Evolutionary conservation across 2,888 invertebrate species (phyloP), one percentile per base, ranked within the genome.

Genomic region (Apotomis betuletana): DNA sequence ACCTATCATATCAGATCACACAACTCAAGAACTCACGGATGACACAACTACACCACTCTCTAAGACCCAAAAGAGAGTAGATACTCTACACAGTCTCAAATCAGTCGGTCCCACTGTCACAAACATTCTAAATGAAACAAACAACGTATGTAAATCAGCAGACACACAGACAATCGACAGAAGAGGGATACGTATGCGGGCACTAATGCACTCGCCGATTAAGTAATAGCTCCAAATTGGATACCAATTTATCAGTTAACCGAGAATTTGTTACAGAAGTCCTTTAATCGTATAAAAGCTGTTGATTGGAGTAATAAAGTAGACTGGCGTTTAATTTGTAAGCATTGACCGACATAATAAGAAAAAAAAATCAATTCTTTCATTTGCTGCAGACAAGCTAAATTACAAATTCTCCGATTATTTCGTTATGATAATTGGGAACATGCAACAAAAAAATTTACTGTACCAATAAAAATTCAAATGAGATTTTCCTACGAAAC

Each of bases 121-220:
- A 46, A 65, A 57, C 57, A 65, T 10, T 10, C 46, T 10, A 60
- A 55, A 55, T 13, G n/a, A 65, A 46, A 3, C 44, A 58, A 58
- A 58, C 54, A 60, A 38, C 15, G 60, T 87, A 90, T 88, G 89
- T 88, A 89, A 87, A 89, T 89, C 84, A 84, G 82, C 81, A 81
- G 80, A 52, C 49, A 51, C 51, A 67, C 68, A 68, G 67, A 72
- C 72, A 85, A 88, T 85, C 85, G 82, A 83, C 82, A 76, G 76
- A 79, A 90, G 90, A 89, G 90, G 90, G 91, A 89, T 87, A 87
- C 83, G 81, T 81, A 90, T 90, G 91, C 91, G 92, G 91, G 55
- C 81, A 79, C 84, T 86, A 87, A 89, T 86, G 85, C 83, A 80
- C 80, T 81, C 78, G 78, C 78, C 85, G 87, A 90, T 90, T 85